phyloP scores from a whole-genome alignment of 2,113 vertebrate species.

The Hydropotes inermis region DNA sequence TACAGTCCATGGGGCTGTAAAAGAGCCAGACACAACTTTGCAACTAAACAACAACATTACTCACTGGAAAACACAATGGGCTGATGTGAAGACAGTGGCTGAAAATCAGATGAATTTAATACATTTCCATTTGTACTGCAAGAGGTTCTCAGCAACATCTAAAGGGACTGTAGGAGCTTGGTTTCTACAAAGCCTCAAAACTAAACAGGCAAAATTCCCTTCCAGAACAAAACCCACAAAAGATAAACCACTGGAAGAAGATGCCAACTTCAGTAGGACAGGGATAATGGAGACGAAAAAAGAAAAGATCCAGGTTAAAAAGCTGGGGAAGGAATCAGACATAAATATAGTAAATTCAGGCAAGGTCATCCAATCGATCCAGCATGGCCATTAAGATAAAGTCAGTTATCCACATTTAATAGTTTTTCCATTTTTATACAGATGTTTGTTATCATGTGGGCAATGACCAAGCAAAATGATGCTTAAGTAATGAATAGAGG shows the following conservation, averaged over 20 bases:
- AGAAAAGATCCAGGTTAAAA: not conserved
- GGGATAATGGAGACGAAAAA: not conserved
- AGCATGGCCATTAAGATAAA: not conserved
- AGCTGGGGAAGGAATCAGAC: not conserved
- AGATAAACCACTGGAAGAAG: not conserved
- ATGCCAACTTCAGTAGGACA: not conserved
- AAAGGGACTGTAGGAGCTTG: not conserved
- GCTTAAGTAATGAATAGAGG: not conserved
- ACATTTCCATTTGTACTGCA: not conserved
- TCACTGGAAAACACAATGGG: not conserved
- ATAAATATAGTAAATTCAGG: not conserved
- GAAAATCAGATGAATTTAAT: not conserved
- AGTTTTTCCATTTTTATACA: not conserved
- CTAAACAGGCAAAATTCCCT: not conserved
- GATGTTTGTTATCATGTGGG: not conserved
- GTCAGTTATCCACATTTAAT: not conserved
- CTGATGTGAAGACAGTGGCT: not conserved
- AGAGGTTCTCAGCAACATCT: not conserved
- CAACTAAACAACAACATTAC: not conserved
- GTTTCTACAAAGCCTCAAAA: not conserved
- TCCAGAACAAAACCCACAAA: not conserved
- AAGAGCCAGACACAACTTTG: not conserved
- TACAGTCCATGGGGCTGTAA: not conserved
- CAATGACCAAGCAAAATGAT: conserved; percentile 16
- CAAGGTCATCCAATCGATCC: not conserved